phyloP scores from a whole-genome alignment of 1,140 invertebrate genomes.

The Nasonia giraulti region DNA sequence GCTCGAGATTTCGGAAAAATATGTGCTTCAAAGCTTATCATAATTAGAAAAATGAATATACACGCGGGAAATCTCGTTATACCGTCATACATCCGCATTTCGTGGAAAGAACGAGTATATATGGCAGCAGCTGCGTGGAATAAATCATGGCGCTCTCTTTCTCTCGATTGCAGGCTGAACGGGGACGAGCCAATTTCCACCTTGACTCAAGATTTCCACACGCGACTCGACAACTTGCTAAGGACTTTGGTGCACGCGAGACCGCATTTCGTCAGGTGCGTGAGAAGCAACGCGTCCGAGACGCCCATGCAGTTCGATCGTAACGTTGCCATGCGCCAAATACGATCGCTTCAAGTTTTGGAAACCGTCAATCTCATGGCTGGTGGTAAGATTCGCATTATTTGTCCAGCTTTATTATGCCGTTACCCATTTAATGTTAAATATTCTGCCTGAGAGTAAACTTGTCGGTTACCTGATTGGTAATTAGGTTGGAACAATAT shows the following conservation, averaged over 20 bases:
- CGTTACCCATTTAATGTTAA: no score
- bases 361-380: slow-evolving; percentile 97
- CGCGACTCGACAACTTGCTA: slow-evolving; percentile 91
- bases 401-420: neutral
- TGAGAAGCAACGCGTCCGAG: slow-evolving; percentile 89
- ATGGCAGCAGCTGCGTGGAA: neutral
- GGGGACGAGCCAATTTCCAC: slow-evolving; percentile 92
- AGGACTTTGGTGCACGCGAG: slow-evolving; percentile 93
- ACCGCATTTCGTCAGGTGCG: slow-evolving; percentile 94
- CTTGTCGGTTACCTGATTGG: no score
- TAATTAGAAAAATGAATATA: no score
- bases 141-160: neutral
- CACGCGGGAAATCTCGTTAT: no score
- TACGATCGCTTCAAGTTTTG: slow-evolving; percentile 92
- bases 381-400: slow-evolving; percentile 73
- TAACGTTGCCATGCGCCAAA: slow-evolving; percentile 86
- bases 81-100: no score
- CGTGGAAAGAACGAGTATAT: no score
- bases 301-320: slow-evolving; percentile 87
- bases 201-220: slow-evolving; percentile 95
- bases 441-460: no score
- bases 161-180: slow-evolving; percentile 77
- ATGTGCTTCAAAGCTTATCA: no score
- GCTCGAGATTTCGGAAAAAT: no score
- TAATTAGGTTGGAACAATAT: no score